A percentile compares a stretch with the other conserved stretches of the same genome.
These are phyloP conservation scores for Torymus tubicola DNA, from an alignment of 2,888 invertebrate species.

Conservation along the genomic window DNA sequence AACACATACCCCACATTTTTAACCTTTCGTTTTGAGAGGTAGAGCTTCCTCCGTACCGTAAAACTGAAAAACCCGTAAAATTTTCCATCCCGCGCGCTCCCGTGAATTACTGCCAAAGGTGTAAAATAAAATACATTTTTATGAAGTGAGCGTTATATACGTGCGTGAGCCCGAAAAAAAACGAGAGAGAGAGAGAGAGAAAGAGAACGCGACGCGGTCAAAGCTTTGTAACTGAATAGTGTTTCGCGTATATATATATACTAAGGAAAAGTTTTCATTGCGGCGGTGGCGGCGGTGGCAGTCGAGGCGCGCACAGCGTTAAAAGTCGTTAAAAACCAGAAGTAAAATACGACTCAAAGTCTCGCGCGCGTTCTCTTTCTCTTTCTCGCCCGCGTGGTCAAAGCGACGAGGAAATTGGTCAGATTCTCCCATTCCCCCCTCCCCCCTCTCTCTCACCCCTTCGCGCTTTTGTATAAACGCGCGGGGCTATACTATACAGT, in stretches of 20 bases:
- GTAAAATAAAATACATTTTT: conserved; percentile 15
- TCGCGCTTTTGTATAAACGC: no score
- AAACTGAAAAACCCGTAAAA: neutral
- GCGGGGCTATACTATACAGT: no score
- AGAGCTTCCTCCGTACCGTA: neutral
- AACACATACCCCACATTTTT: no score
- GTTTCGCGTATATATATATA: neutral
- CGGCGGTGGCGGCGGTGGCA: neutral
- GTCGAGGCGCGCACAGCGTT: neutral
- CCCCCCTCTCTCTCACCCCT: no score
- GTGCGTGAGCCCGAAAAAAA: no score
- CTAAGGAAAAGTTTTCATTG: conserved; percentile 22
- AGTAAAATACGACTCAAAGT: conserved; percentile 16
- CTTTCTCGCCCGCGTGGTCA: neutral
- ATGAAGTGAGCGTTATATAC: neutral
- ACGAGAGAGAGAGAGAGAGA: no score
- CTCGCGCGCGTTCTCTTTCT: no score
- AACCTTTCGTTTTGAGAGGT: neutral
- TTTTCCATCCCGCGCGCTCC: neutral
- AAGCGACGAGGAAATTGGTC: conserved; percentile 17
- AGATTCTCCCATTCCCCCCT: neutral
- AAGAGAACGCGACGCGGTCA: neutral
- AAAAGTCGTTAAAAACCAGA: conserved; percentile 18
- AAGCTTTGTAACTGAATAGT: conserved; percentile 16
- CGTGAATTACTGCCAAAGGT: neutral